phyloP scores from a whole-genome alignment of 2,888 invertebrate genomes.

The Sesia bembeciformis region DNA sequence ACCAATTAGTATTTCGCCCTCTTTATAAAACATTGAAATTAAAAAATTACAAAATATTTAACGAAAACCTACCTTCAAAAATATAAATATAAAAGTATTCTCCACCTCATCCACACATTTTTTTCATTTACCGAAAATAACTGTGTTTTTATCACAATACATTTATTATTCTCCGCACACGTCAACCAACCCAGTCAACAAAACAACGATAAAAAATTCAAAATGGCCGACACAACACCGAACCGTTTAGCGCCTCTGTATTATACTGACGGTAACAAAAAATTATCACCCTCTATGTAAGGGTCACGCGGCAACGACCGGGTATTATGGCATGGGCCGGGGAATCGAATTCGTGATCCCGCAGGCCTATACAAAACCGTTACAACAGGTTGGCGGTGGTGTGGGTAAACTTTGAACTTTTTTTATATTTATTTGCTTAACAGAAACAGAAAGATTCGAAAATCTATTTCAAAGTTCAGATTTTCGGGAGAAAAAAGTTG shows the following conservation, averaged over 20 bases:
- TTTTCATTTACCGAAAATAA: no score
- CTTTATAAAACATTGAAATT: no score
- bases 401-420: slow-evolving; percentile 3
- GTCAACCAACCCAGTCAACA: neutral
- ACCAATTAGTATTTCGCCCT: no score
- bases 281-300: slow-evolving; percentile 4
- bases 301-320: neutral
- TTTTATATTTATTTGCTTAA: neutral
- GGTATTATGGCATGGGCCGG: neutral
- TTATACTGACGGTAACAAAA: slow-evolving; percentile 4
- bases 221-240: slow-evolving; percentile 3
- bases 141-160: no score
- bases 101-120: no score
- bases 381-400: slow-evolving; percentile 10
- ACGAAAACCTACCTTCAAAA: no score
- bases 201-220: slow-evolving; percentile 1
- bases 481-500: no score
- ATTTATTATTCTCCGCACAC: neutral
- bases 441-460: no score
- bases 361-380: slow-evolving; percentile 5
- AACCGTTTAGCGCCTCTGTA: slow-evolving; percentile 1
- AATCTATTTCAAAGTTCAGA: no score
- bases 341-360: slow-evolving; percentile 4
- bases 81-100: no score
- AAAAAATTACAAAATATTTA: no score